Percentiles rank a stretch among this genome's conserved stretches.
These are phyloP conservation scores for Microcebus lehilahytsara DNA, from an alignment of 2,113 vertebrate species.

Conservation along the genomic window DNA sequence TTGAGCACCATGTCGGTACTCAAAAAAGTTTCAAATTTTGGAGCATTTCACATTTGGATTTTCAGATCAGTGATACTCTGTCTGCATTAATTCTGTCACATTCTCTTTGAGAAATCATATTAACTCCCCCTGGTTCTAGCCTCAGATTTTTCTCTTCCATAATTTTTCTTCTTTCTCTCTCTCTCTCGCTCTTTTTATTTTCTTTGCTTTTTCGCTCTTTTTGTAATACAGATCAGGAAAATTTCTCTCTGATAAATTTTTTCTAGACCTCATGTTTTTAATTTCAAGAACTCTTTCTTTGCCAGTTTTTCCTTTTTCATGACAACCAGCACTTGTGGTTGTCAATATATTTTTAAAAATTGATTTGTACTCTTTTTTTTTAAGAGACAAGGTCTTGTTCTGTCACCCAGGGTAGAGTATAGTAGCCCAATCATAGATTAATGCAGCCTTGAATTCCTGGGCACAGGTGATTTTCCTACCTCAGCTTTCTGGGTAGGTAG, in stretches of 20 bases:
- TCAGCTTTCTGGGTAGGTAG: no score
- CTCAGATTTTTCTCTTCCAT: neutral
- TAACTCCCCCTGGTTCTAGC: neutral
- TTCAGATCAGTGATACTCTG: neutral
- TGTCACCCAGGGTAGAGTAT: no score
- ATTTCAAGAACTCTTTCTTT: neutral
- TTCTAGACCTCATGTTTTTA: neutral
- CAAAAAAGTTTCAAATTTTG: neutral
- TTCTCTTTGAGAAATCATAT: neutral
- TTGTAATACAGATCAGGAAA: neutral
- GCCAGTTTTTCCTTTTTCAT: neutral
- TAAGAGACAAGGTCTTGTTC: no score
- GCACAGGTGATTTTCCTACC: no score
- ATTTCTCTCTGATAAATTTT: conserved; percentile 2
- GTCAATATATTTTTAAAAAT: neutral
- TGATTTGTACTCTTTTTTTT: neutral
- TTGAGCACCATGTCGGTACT: neutral
- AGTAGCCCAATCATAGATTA: no score
- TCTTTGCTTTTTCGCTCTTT: neutral
- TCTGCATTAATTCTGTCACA: neutral
- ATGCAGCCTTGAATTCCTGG: no score
- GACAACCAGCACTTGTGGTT: neutral
- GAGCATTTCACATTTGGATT: neutral
- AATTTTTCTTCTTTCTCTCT: neutral
- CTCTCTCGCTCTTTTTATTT: neutral